Conservation (phyloP, 2,797 vertebrate species). For the Enteromius mattozi region DNA sequence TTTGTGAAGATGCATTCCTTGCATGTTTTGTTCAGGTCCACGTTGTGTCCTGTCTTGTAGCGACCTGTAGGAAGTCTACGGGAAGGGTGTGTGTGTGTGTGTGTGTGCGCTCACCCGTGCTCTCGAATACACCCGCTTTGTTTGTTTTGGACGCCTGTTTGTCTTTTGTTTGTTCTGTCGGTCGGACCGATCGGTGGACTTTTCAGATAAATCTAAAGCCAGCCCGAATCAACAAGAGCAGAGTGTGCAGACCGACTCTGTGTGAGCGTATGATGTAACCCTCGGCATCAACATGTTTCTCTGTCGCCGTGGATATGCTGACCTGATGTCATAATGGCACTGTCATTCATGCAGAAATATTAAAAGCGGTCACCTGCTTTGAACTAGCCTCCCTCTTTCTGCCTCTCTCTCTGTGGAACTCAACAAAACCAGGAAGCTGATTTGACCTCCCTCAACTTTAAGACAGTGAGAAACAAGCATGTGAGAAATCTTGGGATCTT, state of each 20-base stretch:
- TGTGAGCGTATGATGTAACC: constrained; percentile 49
- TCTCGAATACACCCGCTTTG: neutral
- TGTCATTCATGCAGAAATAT: constrained; percentile 50
- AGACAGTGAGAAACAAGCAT: constrained; percentile 25
- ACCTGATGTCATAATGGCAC: constrained; percentile 58
- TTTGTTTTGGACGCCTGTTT: constrained; percentile 8
- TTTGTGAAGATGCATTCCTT: constrained; percentile 20
- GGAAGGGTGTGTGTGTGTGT: neutral
- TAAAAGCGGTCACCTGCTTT: constrained; percentile 27
- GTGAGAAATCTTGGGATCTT: constrained; percentile 18
- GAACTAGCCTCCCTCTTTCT: constrained; percentile 41
- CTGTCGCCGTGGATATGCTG: constrained; percentile 62
- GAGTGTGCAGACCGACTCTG: neutral
- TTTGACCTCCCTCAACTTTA: constrained; percentile 54
- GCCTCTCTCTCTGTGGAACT: neutral
- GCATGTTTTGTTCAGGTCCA: constrained; percentile 3
- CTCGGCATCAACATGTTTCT: constrained; percentile 55
- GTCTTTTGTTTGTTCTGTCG: neutral
- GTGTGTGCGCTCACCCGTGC: neutral
- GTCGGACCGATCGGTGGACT: neutral
- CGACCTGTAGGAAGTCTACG: constrained; percentile 25
- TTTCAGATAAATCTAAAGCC: constrained; percentile 8
- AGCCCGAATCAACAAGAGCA: constrained; percentile 16
- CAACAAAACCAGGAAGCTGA: constrained; percentile 57
- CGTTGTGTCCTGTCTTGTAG: constrained; percentile 40